Conservation (phyloP, 2,113 vertebrate species). For the Castor canadensis region DNA sequence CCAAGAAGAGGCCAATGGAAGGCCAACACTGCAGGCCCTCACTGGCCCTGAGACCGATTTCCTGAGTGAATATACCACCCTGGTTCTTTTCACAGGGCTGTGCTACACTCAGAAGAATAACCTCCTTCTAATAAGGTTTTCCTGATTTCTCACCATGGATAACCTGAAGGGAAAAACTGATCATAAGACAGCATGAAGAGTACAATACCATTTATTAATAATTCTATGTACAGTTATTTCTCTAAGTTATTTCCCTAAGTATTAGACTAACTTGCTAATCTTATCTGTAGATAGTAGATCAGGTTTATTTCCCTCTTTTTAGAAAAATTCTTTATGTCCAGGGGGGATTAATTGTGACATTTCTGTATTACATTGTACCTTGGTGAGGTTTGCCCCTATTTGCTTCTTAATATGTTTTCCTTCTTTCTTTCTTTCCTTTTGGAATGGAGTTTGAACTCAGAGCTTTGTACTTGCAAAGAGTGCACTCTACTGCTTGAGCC, state of each 20-base stretch:
- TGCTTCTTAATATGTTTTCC: not conserved
- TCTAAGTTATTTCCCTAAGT: not conserved
- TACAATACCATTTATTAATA: not conserved
- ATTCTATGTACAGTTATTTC: not conserved
- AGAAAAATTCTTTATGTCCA: too few relatives aligned
- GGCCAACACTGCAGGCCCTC: not conserved
- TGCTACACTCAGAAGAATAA: not conserved
- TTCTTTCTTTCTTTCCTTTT: too few relatives aligned
- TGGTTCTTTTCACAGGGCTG: not conserved
- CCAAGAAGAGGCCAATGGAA: not conserved
- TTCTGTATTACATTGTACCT: too few relatives aligned
- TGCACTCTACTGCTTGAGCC: too few relatives aligned
- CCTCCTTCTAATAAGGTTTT: not conserved
- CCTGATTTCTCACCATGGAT: not conserved
- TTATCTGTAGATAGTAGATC: not conserved
- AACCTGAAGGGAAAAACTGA: not conserved
- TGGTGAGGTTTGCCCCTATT: too few relatives aligned
- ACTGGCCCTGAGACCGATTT: not conserved
- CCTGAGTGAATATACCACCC: not conserved
- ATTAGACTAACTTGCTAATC: not conserved
- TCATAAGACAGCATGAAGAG: not conserved
- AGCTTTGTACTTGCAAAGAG: too few relatives aligned
- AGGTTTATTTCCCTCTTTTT: not conserved
- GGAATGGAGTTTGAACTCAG: too few relatives aligned
- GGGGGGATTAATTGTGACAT: too few relatives aligned